Evolutionary conservation across 2,797 vertebrate species (phyloP).

Genomic region (Jordanella pulchra): DNA sequence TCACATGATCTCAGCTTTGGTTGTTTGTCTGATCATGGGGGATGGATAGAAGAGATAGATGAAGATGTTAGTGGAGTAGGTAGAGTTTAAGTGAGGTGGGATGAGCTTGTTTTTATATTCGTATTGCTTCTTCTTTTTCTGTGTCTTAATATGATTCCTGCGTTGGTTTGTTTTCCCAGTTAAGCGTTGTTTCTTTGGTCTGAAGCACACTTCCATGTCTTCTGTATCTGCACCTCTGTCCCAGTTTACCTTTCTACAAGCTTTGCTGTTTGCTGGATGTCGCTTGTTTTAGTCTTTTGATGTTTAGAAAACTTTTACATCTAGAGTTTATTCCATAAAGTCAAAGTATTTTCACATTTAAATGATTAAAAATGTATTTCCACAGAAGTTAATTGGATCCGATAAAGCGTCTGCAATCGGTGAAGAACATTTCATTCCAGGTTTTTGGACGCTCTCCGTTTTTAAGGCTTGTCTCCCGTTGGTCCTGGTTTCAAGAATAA

Average conservation of each 20-base stretch:
- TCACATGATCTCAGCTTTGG: constrained; percentile 26
- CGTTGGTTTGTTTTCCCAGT: neutral
- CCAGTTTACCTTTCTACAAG: constrained; percentile 40
- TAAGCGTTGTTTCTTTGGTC: constrained; percentile 8
- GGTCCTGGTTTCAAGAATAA: neutral
- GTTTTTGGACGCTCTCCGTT: neutral
- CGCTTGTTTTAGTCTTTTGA: neutral
- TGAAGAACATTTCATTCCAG: too few species aligned
- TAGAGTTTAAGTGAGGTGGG: constrained; percentile 14
- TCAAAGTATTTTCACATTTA: neutral
- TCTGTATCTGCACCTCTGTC: constrained; percentile 22
- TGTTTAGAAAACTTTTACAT: neutral
- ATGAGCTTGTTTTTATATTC: rapidly evolving
- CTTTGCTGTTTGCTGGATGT: neutral
- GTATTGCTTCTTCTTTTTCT: neutral
- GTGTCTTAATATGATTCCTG: neutral
- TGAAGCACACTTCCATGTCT: constrained; percentile 13
- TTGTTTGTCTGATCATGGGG: constrained; percentile 9
- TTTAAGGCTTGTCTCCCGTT: neutral
- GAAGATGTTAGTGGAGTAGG: constrained; percentile 7
- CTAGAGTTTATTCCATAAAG: neutral
- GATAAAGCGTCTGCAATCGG: neutral
- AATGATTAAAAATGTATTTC: neutral
- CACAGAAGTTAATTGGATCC: neutral
- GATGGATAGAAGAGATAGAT: constrained; percentile 22